Conservation (phyloP, 2,888 invertebrate species). For the Chymomyza amoena region DNA sequence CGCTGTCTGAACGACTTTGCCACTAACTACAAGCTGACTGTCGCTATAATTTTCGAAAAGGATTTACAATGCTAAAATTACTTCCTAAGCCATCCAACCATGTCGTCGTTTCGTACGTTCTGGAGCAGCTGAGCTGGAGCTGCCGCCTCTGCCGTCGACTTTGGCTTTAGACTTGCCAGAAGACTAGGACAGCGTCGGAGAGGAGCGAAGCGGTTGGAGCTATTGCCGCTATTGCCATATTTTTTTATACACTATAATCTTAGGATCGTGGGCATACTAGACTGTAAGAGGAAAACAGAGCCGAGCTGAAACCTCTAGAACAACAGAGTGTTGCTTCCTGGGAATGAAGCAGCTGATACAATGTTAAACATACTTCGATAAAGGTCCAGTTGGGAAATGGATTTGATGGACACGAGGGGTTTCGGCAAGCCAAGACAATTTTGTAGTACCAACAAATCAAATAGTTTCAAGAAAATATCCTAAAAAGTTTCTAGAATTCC, state of each 20-base stretch:
- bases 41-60: conserved; percentile 71
- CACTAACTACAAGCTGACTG: conserved; percentile 70
- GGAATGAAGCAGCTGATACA: no score
- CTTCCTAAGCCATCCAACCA: conserved; percentile 71
- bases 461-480: no score
- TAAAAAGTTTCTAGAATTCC: no score
- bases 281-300: no score
- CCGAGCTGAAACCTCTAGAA: no score
- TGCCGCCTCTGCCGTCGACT: not conserved
- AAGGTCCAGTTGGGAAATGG: no score
- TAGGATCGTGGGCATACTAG: no score
- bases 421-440: no score
- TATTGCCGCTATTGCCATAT: conserved; percentile 4
- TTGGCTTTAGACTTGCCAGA: conserved; percentile 23
- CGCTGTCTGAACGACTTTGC: conserved; percentile 31
- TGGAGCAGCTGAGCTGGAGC: not conserved
- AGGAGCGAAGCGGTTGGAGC: not conserved
- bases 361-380: no score
- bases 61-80: conserved; percentile 72
- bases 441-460: no score
- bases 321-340: no score
- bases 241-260: conserved; percentile 13
- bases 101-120: conserved; percentile 48
- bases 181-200: not conserved
- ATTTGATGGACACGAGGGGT: no score